A percentile compares a stretch with the other conserved stretches of the same genome.
phyloP scores from a whole-genome alignment of 1,140 invertebrate species.

The Diachasma alloeum region DNA sequence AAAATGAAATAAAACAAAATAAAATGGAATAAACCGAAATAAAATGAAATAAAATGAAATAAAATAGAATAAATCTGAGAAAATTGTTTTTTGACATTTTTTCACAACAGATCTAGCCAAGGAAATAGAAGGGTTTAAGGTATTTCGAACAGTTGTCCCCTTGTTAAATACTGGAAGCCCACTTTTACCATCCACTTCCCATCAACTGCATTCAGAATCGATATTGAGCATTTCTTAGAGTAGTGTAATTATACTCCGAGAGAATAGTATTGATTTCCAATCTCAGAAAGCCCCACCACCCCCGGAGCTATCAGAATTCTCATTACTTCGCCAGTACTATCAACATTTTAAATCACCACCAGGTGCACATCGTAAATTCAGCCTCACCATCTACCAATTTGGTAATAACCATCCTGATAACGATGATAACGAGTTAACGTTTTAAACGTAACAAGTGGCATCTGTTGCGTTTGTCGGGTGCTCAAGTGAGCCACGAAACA shows the following conservation, averaged over 20 bases:
- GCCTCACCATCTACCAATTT: not conserved
- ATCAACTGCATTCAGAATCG: not conserved
- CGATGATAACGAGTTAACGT: not conserved
- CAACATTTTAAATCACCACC: not conserved
- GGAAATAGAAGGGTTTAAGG: not conserved
- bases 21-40: no score
- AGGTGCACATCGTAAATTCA: not conserved
- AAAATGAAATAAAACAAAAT: no score
- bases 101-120: no score
- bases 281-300: not conserved
- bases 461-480: conserved; percentile 47
- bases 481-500: conserved; percentile 46
- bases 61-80: no score
- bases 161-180: not conserved
- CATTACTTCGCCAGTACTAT: not conserved
- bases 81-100: no score
- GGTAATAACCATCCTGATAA: not conserved
- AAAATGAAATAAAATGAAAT: no score
- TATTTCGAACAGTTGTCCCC: not conserved
- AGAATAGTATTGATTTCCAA: not conserved
- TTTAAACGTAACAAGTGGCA: conserved; percentile 53
- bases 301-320: not conserved
- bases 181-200: not conserved
- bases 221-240: not conserved
- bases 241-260: not conserved